Percentiles rank a stretch among this genome's conserved stretches.
phyloP scores from a whole-genome alignment of 2,113 vertebrate genomes.

The Tautogolabrus adspersus region DNA sequence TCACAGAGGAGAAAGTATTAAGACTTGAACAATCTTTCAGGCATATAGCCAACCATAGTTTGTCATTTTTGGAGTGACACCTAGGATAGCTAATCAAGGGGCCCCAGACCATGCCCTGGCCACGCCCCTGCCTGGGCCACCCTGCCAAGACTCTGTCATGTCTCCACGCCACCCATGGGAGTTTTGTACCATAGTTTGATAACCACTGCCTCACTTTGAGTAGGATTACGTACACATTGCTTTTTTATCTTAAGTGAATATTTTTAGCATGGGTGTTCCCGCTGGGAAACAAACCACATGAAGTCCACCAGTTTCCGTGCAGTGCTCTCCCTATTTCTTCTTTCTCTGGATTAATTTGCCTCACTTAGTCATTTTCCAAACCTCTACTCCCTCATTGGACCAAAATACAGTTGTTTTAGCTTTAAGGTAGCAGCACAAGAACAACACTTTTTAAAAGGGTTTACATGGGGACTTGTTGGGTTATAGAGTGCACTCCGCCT shows the following conservation, averaged over 20 bases:
- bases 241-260: not conserved
- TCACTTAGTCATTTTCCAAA: constrained; percentile 35
- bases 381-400: not conserved
- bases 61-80: no score
- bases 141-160: no score
- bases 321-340: not conserved
- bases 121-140: no score
- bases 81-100: no score
- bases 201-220: not conserved
- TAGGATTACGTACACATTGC: not conserved
- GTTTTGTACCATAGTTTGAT: no score
- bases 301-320: not conserved
- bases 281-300: constrained; percentile 39
- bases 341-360: constrained; percentile 20
- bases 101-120: no score
- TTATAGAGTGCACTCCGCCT: not conserved
- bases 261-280: constrained; percentile 35
- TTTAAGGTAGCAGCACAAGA: not conserved
- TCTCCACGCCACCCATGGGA: no score
- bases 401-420: constrained; percentile 6
- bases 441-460: constrained; percentile 12
- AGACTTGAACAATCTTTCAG: no score
- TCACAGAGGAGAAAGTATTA: no score
- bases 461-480: not conserved
- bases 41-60: no score